Conservation (phyloP, 2,797 vertebrate genomes). For the Strix occidentalis region DNA sequence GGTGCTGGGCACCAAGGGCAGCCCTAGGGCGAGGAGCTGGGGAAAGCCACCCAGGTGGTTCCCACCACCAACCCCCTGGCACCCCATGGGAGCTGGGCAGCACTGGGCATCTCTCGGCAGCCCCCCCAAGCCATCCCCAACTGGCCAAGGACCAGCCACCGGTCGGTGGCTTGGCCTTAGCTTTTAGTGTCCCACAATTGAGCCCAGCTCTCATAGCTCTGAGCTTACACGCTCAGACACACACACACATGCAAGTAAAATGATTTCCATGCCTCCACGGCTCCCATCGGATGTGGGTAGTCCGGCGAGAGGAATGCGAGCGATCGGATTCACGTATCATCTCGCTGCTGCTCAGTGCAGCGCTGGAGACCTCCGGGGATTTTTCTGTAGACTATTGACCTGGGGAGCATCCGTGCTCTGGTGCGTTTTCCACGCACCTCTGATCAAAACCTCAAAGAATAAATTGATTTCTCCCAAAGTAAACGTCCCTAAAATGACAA, state of each 20-base stretch:
- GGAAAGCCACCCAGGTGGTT: neutral
- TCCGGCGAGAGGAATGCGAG: conserved; percentile 33
- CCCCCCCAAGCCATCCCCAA: neutral
- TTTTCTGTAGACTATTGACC: neutral
- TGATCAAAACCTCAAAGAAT: neutral
- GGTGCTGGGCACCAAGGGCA: neutral
- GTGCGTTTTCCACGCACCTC: neutral
- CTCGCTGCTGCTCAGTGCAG: neutral
- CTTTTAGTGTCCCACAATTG: neutral
- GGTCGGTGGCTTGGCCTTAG: neutral
- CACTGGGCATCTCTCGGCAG: fast-evolving
- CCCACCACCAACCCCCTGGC: neutral
- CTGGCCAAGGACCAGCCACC: neutral
- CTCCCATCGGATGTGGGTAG: conserved; percentile 43
- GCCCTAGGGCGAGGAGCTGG: neutral
- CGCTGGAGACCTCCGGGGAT: neutral
- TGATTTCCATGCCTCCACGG: conserved; percentile 23
- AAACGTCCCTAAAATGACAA: neutral
- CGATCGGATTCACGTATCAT: neutral
- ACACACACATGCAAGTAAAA: neutral
- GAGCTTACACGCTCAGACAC: neutral
- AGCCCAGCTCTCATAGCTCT: neutral
- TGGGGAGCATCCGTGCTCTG: neutral
- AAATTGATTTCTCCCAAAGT: neutral
- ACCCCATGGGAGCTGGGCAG: neutral